Evolutionary conservation across 2,888 invertebrate genomes (phyloP), one percentile per base, ranked within the genome.

Genomic region (Machimus atricapillus): DNA sequence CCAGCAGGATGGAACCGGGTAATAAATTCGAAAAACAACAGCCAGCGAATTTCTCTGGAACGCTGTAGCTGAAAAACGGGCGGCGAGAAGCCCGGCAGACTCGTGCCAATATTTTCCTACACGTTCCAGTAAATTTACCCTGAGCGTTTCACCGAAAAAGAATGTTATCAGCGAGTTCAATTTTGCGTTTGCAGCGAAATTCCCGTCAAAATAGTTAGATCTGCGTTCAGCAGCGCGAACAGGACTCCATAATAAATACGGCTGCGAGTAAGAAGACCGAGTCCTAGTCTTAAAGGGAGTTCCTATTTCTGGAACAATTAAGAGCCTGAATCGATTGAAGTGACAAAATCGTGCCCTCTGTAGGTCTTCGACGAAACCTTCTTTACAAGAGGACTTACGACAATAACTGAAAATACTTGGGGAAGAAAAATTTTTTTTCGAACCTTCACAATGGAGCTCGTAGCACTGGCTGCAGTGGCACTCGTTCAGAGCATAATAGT

Each of bases 21-120:
- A 82, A 82, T 82, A 82, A 82, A 82, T 82, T 82, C 82, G 27
- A 27, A 82, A 82, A 58, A 82, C 58, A 82, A 82, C 82, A 82
- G 58, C 58, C 34, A 82, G 82, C 82, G n/a, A 82, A 82, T 58
- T 82, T 23, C 66, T n/a, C 37, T 82, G 40, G 82, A n/a, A 82
- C 16, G 16, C 16, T 58, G 56, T 6, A 16, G 34, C 14, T 31
- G 37, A 12, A 82, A 66, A 58, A 58, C 34, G 37, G 19, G 43
- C 7, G 9, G 43, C 9, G 7, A 37, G 27, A 16, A 78, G 66
- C 46, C 14, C 23, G 43, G 12, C 43, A 82, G 58, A 58, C 58
- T 58, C 58, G 19, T 82, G 82, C 82, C 81, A 58, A 82, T 82
- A 82, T 82, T 82, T 82, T 58, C 66, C 82, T 58, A 34, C 31